A percentile compares a stretch with the other conserved stretches of the same genome.
phyloP scores from a whole-genome alignment of 2,888 invertebrate species.

The Apotomis betuletana region DNA sequence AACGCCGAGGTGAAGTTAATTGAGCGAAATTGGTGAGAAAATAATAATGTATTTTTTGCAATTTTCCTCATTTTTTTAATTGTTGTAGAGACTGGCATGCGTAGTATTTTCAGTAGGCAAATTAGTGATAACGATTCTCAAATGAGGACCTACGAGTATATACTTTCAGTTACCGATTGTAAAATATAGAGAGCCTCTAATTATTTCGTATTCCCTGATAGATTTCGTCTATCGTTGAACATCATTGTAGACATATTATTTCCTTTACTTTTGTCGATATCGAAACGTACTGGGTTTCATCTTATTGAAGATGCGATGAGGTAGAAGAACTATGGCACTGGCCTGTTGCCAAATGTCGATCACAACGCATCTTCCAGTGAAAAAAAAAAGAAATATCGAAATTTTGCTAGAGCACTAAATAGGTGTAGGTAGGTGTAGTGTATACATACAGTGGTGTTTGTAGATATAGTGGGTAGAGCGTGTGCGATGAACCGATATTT shows the following conservation, averaged over 20 bases:
- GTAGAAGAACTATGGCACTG: constrained; percentile 77
- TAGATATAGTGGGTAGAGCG: constrained; percentile 24
- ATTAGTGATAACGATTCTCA: background rate
- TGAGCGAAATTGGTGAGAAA: constrained; percentile 48
- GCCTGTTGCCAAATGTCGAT: constrained; percentile 75
- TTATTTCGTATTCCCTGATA: constrained; percentile 13
- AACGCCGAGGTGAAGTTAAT: constrained; percentile 45
- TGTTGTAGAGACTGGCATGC: background rate
- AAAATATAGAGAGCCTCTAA: constrained; percentile 7
- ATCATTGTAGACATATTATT: too few relatives aligned
- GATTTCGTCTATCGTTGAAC: background rate
- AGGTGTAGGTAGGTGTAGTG: constrained; percentile 3
- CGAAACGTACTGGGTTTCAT: constrained; percentile 64
- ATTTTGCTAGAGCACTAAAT: constrained; percentile 48
- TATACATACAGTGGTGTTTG: background rate
- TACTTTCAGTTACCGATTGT: constrained; percentile 1
- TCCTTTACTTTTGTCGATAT: constrained; percentile 20
- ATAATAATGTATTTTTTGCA: constrained; percentile 32
- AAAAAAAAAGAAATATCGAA: constrained; percentile 71
- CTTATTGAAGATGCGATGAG: constrained; percentile 70
- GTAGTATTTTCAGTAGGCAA: constrained; percentile 16
- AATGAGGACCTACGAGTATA: background rate
- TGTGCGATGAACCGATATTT: constrained; percentile 42
- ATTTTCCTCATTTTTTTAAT: constrained; percentile 22
- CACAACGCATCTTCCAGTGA: constrained; percentile 72